A percentile compares a stretch with the other conserved stretches of the same genome.
phyloP scores from a whole-genome alignment of 2,113 vertebrate species.

The Rhizomys pruinosus region DNA sequence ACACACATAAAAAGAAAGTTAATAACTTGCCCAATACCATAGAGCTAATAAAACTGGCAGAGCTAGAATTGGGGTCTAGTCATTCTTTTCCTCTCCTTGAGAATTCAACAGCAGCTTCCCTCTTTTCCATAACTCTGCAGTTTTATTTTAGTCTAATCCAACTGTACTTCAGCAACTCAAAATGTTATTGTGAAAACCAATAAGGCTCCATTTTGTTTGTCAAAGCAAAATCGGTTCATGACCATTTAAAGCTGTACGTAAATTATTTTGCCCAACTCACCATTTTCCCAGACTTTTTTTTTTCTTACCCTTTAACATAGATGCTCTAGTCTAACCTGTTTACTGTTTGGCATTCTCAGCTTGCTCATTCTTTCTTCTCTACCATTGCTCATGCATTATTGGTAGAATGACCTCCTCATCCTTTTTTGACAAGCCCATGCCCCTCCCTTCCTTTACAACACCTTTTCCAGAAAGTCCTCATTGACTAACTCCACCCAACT shows the following conservation, averaged over 20 bases:
- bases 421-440: not conserved
- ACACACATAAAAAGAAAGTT: not conserved
- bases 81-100: not conserved
- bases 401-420: constrained; percentile 32
- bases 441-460: constrained; percentile 45
- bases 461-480: constrained; percentile 52
- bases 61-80: not conserved
- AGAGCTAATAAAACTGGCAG: not conserved
- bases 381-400: constrained; percentile 25
- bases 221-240: constrained; percentile 49
- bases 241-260: constrained; percentile 3
- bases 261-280: not conserved
- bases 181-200: constrained; percentile 44
- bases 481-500: constrained; percentile 45
- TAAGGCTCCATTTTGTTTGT: constrained; percentile 7
- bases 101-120: not conserved
- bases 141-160: constrained; percentile 44
- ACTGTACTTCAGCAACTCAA: constrained; percentile 18
- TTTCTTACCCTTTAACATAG: not conserved
- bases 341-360: not conserved
- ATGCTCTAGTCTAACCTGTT: not conserved
- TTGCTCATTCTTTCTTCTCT: constrained; percentile 34
- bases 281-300: constrained; percentile 42
- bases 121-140: constrained; percentile 43
- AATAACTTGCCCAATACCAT: constrained; percentile 31